Conservation (phyloP, 2,888 invertebrate species). For the Hanleya hanleyi region DNA sequence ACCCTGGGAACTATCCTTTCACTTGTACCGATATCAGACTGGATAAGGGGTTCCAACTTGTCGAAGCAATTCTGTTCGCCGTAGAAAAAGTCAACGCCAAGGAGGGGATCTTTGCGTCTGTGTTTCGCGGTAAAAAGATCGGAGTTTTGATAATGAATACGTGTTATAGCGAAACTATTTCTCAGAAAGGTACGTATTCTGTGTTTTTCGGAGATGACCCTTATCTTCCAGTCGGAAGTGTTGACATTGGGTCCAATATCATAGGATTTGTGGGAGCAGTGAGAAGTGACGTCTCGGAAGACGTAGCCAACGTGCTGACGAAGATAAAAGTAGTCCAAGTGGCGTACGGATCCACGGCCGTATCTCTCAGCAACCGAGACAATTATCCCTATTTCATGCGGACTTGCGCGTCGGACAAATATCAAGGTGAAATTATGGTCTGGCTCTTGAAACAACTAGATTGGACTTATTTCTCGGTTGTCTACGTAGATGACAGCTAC, state of each 20-base stretch:
- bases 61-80: slow-evolving; percentile 2
- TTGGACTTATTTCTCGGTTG: background rate
- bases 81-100: background rate
- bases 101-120: background rate
- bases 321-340: background rate
- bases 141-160: background rate
- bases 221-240: background rate
- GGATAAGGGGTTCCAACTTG: background rate
- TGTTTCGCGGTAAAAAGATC: background rate
- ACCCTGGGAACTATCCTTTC: background rate
- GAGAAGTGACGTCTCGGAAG: background rate
- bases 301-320: background rate
- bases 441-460: background rate
- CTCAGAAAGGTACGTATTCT: background rate
- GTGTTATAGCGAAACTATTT: background rate
- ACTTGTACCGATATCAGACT: background rate
- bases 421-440: background rate
- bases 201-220: background rate
- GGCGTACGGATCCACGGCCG: background rate
- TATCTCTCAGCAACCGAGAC: background rate
- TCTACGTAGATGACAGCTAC: background rate
- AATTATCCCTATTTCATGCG: slow-evolving; percentile 2
- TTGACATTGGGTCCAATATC: background rate
- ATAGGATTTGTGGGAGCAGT: background rate
- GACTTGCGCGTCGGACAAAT: background rate